phyloP scores from a whole-genome alignment of 2,113 vertebrate genomes.

The Abramis brama region DNA sequence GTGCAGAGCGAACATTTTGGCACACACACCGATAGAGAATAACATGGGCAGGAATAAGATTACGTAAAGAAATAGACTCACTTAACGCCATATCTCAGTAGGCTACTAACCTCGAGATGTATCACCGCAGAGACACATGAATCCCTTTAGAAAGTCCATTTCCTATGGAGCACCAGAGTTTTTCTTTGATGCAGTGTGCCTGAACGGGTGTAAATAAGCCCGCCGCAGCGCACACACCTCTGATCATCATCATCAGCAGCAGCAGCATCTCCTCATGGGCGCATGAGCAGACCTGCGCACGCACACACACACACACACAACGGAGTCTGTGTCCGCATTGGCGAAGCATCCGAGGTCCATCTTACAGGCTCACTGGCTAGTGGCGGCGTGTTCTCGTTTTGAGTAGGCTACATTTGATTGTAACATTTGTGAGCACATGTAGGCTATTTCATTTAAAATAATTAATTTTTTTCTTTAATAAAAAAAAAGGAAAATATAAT shows the following conservation, averaged over 20 bases:
- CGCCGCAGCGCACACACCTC: constrained; percentile 39
- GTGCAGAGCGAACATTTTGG: not conserved
- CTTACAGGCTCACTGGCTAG: not conserved
- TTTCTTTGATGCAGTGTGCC: constrained; percentile 14
- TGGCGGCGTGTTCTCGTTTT: constrained; percentile 25
- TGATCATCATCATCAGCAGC: constrained; percentile 9
- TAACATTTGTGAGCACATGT: not conserved
- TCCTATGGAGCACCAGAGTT: not conserved
- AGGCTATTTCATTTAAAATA: too few relatives aligned
- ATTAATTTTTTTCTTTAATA: too few relatives aligned
- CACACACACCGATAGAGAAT: constrained; percentile 61
- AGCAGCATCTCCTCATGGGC: constrained; percentile 60
- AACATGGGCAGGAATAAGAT: constrained; percentile 57
- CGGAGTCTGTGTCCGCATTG: constrained; percentile 16
- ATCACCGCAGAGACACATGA: not conserved
- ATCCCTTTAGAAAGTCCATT: constrained; percentile 35
- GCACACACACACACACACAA: not conserved
- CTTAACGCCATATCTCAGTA: not conserved
- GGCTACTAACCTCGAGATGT: constrained; percentile 13
- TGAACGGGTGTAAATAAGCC: constrained; percentile 60
- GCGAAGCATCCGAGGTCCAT: not conserved
- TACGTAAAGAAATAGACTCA: constrained; percentile 58
- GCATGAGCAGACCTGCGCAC: constrained; percentile 58
- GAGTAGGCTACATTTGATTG: not conserved
- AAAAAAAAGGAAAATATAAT: too few relatives aligned